Evolutionary conservation across 1,140 invertebrate species (phyloP).

Genomic region (Drosophila kepulauana): DNA sequence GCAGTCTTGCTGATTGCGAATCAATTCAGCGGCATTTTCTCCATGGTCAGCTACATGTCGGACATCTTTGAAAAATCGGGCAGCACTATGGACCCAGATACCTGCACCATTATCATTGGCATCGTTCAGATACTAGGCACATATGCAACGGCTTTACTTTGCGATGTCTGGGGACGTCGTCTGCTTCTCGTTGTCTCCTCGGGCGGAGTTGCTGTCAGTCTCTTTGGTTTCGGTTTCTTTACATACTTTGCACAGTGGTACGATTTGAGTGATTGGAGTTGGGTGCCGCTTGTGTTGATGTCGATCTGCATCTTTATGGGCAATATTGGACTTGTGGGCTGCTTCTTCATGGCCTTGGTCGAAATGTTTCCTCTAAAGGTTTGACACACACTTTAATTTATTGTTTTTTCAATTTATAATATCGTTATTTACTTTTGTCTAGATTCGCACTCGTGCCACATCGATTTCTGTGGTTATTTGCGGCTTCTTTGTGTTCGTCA

Average conservation of each 20-base stretch:
- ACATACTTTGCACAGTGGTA: slow-evolving; percentile 46
- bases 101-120: slow-evolving; percentile 86
- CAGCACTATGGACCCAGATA: slow-evolving; percentile 85
- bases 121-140: slow-evolving; percentile 85
- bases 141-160: slow-evolving; percentile 59
- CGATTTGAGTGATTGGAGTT: slow-evolving; percentile 62
- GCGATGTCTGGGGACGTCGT: slow-evolving; percentile 63
- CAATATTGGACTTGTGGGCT: slow-evolving; percentile 69
- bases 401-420: background rate
- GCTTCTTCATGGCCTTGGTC: slow-evolving; percentile 72
- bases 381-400: background rate
- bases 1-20: slow-evolving; percentile 56
- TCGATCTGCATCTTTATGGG: slow-evolving; percentile 70
- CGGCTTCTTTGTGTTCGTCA: slow-evolving; percentile 63
- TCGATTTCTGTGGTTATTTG: slow-evolving; percentile 62
- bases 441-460: slow-evolving; percentile 15
- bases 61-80: slow-evolving; percentile 89
- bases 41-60: slow-evolving; percentile 75
- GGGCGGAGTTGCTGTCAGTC: slow-evolving; percentile 53
- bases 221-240: slow-evolving; percentile 51
- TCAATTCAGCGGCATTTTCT: slow-evolving; percentile 65
- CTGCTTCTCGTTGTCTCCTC: slow-evolving; percentile 62
- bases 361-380: slow-evolving; percentile 78
- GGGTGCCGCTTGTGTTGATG: slow-evolving; percentile 71
- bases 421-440: background rate